Base-by-base conservation (phyloP, 1,140 invertebrate genomes). In the Batillaria attramentaria region DNA sequence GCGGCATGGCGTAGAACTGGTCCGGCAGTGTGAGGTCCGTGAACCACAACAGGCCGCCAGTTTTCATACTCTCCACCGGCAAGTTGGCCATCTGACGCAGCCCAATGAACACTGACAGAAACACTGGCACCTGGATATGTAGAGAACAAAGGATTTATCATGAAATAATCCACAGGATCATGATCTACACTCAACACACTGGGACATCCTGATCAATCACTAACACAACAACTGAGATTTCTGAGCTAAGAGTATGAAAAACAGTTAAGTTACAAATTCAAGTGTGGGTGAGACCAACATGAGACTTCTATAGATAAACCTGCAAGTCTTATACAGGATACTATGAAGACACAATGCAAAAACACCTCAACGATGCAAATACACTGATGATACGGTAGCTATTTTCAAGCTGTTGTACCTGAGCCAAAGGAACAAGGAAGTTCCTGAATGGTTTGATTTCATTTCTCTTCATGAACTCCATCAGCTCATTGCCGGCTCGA, bases 41-140 rank as follows among this genome's bases (percentile, higher is more conserved):
- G 89, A 99, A 98, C 98, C 98, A 99, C 72, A 92, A 94, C 0
- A 97, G 79, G 4, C 98, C 98, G n/a, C 98, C 98, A 33, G 93
- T 91, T 80, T 93, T 94, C 93, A 99, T 93, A 89, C 96, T 97
- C 75, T 96, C 95, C 18, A 99, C 94, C 2, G 97, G 97, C 16
- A 94, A 91, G 86, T 94, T 95, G 0, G 96, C 94, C 97, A 99
- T 98, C 87, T 86, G 81, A 87, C 95, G 92, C 18, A 99, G 89
- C 0, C 94, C 96, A 87, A 96, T 92, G 87, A 98, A 99, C 87
- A 97, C 95, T 10, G 97, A 97, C 54, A 99, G 91, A 89, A 99
- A 99, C 8, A 99, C 88, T 0, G 97, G 97, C 16, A 95, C 92
- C 95, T 96, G 87, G 41, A 92, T 91, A 72, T 18, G 10, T n/a